These are phyloP conservation scores for Chiloscyllium punctatum DNA, from an alignment of 2,797 vertebrate genomes.

Conservation along the genomic window DNA sequence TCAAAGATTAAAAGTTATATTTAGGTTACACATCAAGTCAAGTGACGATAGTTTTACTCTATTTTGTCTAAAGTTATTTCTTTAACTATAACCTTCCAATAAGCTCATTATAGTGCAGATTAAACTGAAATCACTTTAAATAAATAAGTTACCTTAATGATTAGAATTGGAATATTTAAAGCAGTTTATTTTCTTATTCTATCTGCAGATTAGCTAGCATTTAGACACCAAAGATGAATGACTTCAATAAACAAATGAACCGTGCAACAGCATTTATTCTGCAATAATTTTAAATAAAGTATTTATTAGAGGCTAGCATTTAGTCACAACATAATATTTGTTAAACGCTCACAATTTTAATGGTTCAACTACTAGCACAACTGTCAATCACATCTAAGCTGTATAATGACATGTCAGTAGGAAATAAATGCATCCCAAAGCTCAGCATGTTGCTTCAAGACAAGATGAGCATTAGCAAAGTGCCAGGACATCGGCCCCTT, in stretches of 20 bases:
- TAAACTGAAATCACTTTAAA: not conserved
- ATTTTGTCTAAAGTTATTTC: not conserved
- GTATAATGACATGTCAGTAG: not conserved
- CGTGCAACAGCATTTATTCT: not conserved
- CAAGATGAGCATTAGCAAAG: not conserved
- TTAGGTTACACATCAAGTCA: not conserved
- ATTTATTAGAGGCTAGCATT: not conserved
- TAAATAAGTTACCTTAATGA: not conserved
- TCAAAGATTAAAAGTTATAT: not conserved
- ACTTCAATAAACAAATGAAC: not conserved
- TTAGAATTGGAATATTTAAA: not conserved
- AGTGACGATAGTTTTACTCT: not conserved
- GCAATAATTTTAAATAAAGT: not conserved
- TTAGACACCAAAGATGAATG: not conserved
- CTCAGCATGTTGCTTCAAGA: not conserved
- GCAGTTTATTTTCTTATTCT: not conserved
- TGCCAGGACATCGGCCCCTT: not conserved
- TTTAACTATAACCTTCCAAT: not conserved
- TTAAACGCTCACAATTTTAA: not conserved
- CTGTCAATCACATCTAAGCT: not conserved
- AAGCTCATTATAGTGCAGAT: not conserved
- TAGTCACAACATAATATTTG: not conserved
- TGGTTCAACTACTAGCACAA: not conserved
- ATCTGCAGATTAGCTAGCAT: not conserved
- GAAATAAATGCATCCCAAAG: not conserved